Conservation (phyloP, 2,797 vertebrate genomes). For the Gambelia wislizenii region DNA sequence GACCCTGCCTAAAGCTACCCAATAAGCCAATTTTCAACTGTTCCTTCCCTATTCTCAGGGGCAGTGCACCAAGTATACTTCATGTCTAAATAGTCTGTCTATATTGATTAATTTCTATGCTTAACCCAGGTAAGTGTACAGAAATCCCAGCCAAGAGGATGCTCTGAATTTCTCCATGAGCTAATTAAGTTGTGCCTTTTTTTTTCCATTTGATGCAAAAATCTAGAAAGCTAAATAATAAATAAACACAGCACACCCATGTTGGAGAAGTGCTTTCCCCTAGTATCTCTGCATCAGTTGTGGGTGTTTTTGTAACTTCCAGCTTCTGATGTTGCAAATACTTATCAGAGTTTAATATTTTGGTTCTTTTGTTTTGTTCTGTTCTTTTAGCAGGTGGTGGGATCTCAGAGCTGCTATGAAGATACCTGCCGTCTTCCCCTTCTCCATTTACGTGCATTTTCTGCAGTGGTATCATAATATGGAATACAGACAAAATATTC, state of each 20-base stretch:
- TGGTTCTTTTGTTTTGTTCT: slow-evolving; percentile 39
- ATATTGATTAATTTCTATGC: background rate
- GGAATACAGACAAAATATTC: slow-evolving; percentile 63
- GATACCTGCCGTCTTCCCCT: slow-evolving; percentile 58
- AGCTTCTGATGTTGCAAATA: slow-evolving; percentile 20
- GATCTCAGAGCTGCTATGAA: slow-evolving; percentile 83
- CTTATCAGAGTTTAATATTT: slow-evolving; percentile 53
- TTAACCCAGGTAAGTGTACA: slow-evolving; percentile 25
- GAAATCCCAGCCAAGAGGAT: background rate
- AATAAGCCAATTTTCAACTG: background rate
- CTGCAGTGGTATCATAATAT: slow-evolving; percentile 51
- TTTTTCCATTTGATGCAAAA: background rate
- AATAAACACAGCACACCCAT: background rate
- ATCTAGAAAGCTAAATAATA: background rate
- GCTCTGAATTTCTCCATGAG: background rate
- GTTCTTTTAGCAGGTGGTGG: slow-evolving; percentile 80
- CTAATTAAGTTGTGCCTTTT: background rate
- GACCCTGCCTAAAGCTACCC: background rate
- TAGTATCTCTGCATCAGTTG: background rate
- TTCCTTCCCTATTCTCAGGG: background rate
- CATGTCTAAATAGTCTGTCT: background rate
- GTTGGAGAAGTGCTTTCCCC: background rate
- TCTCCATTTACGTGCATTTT: slow-evolving; percentile 44
- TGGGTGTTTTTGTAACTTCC: slow-evolving; percentile 8
- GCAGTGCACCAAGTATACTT: background rate